Evolutionary conservation across 2,888 invertebrate genomes (phyloP), one percentile per base, ranked within the genome.

Genomic region (Microctonus brassicae): DNA sequence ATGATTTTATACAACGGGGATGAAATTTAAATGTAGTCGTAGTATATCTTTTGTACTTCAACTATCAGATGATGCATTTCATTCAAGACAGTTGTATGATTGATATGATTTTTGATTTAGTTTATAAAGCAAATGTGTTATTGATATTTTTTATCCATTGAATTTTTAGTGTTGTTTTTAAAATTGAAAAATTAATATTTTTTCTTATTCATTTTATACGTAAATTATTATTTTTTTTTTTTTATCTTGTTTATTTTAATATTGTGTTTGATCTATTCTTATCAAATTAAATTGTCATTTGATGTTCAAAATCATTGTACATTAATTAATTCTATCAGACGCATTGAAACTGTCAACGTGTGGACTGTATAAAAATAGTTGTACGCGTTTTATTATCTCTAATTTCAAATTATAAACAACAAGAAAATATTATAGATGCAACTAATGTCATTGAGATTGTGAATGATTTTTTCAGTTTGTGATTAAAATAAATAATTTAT

Each of bases 21-120:
- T 47, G 47, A 17, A 47, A 17, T 47, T 20, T n/a, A 9, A 47
- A 17, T 47, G 17, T n/a, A n/a, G 20, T 17, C 17, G 47, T 17
- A 6, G 17, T 29, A 26, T 55, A 26, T 55, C 55, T 55, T 55
- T 6, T n/a, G 24, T 10, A 26, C n/a, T n/a, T n/a, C 55, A 55
- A 10, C n/a, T 26, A 26, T 55, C 26, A 55, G 2, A 13, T 55
- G 55, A 55, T 26, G 26, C n/a, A 24, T n/a, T 55, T 55, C n/a
- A 24, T 26, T n/a, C 26, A 26, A 5, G 55, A 26, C 22, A 10
- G 26, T 11, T 55, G 55, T 55, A 24, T n/a, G n/a, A n/a, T n/a
- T 26, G 55, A 26, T 55, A 55, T 26, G 55, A 6, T 24, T 55
- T 55, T 55, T 55, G 55, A 22, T n/a, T 55, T 10, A 55, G 55